Base-by-base conservation (phyloP, 2,888 invertebrate genomes). In the Xestia sexstrigata region DNA sequence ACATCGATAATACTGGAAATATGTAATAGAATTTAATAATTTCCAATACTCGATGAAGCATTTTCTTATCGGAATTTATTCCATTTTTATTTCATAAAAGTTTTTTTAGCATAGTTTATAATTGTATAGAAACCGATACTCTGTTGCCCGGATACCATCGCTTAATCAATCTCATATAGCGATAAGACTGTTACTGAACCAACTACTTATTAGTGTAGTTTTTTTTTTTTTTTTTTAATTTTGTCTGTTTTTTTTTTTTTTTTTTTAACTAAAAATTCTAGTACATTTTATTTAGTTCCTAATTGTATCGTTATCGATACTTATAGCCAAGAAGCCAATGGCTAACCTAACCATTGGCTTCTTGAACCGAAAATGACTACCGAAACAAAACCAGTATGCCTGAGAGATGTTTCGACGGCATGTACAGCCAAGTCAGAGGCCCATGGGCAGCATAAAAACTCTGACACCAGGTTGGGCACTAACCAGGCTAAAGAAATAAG, bases 1-100 rank as follows among this genome's bases (percentile, higher is more conserved):
- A 35, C 2, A 70, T 70, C 23, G 80, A 49, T 42, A 71, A 23
- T 8, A 23, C 8, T 45, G 55, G 1, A 35, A 68, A 47, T 68
- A 30, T 62, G 20, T 5, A 52, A 78, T n/a, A 70, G 5, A 49
- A n/a, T 45, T 55, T 67, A 52, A 23, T 45, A 66, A 55, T 9
- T 20, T 39, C 70, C 39, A 26, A 20, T 23, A 9, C 13, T 26
- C 2, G 45, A 7, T 23, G n/a, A 13, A 52, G n/a, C 11, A 45
- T 30, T 49, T 23, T 20, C 13, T 35, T 55, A 58, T 70, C 55
- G 30, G 42, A 79, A 39, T 20, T 39, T 30, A 39, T 47, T 58
- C 7, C 7, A 23, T 35, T 45, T 47, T 70, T 70, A 15, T 79
- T 45, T 35, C 39, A 11, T 47, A 11, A 11, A 5, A n/a, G 39